phyloP scores from a whole-genome alignment of 1,140 invertebrate species.

The Drosophila rhopaloa region DNA sequence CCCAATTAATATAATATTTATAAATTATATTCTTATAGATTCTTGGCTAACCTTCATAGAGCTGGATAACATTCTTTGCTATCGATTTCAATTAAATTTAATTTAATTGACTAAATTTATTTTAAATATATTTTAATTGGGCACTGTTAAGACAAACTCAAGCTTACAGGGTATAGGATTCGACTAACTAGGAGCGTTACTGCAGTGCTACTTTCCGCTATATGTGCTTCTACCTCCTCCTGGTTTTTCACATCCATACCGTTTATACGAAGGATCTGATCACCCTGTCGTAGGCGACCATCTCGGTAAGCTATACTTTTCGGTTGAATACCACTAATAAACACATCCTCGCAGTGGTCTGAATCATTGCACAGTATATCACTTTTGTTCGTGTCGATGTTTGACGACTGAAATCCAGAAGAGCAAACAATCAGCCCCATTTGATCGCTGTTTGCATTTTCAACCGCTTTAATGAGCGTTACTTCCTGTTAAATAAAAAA shows the following conservation, averaged over 20 bases:
- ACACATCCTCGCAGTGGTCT: constrained; percentile 86
- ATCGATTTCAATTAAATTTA: no score
- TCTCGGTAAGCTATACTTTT: constrained; percentile 89
- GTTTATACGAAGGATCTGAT: constrained; percentile 90
- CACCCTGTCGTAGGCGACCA: constrained; percentile 89
- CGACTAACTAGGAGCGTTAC: constrained; percentile 87
- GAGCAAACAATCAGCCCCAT: constrained; percentile 90
- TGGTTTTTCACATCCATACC: constrained; percentile 86
- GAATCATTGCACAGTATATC: constrained; percentile 72
- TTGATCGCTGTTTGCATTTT: constrained; percentile 86
- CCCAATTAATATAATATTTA: not conserved
- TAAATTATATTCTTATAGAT: not conserved
- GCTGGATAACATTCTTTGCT: no score
- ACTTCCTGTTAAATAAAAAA: constrained; percentile 87
- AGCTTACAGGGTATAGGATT: constrained; percentile 86
- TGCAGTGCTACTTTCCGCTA: constrained; percentile 85
- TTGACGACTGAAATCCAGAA: constrained; percentile 85
- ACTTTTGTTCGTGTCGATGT: constrained; percentile 81
- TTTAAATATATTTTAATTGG: constrained; percentile 1
- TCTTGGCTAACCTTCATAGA: not conserved
- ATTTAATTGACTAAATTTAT: not conserved
- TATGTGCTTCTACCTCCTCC: constrained; percentile 86
- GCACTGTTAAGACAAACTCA: not conserved
- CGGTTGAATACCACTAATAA: constrained; percentile 89
- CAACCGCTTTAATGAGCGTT: constrained; percentile 84